Conservation (phyloP, 2,888 invertebrate genomes). For the Chloroclysta siterata region DNA sequence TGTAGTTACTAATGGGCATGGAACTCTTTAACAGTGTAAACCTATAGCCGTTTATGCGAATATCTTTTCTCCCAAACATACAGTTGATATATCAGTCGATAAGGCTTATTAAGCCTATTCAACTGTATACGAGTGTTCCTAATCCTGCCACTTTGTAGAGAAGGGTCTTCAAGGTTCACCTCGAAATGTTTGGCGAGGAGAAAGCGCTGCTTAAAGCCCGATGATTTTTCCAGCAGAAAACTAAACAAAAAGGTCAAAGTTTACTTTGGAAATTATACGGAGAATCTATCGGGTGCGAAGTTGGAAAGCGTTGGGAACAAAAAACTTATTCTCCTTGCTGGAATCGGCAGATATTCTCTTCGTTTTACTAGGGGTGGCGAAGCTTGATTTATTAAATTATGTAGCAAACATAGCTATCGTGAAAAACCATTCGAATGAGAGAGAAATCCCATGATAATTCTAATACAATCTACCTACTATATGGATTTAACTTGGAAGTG, state of each 20-base stretch:
- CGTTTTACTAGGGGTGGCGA: background rate
- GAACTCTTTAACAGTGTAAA: too few species aligned
- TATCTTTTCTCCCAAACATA: background rate
- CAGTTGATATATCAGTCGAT: conserved; percentile 13
- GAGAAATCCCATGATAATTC: too few species aligned
- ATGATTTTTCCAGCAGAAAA: conserved; percentile 14
- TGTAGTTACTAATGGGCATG: too few species aligned
- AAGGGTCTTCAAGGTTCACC: conserved; percentile 35
- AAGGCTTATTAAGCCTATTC: conserved; percentile 22
- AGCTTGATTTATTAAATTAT: background rate
- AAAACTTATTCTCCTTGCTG: background rate
- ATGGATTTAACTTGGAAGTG: too few species aligned
- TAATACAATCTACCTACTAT: background rate
- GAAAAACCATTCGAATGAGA: background rate
- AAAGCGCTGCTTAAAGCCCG: conserved; percentile 9
- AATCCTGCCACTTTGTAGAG: conserved; percentile 32
- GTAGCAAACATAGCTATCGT: background rate
- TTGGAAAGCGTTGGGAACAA: background rate
- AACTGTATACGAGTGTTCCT: conserved; percentile 30
- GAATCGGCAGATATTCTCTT: background rate
- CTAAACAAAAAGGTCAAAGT: conserved; percentile 25
- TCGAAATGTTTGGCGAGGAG: conserved; percentile 13
- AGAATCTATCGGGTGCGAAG: background rate
- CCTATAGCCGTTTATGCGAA: too few species aligned
- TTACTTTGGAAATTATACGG: conserved; percentile 11